phyloP scores from a whole-genome alignment of 1,140 invertebrate species.

The Drosophila virilis region DNA sequence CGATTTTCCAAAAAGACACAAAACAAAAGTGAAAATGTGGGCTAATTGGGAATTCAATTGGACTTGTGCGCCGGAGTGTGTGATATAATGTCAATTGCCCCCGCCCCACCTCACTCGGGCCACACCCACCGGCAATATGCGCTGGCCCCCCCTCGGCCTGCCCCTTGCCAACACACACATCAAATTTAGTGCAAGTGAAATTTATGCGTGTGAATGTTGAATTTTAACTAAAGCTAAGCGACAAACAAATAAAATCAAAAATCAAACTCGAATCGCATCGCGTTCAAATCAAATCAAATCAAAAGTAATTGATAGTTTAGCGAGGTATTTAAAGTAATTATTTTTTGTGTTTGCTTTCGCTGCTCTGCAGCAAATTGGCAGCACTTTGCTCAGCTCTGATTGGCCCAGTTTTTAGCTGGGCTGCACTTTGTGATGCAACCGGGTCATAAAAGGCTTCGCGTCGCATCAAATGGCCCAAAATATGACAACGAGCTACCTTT shows the following conservation, averaged over 20 bases:
- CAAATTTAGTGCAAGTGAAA: conserved; percentile 77
- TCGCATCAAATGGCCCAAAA: conserved; percentile 9
- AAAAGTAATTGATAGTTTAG: conserved; percentile 43
- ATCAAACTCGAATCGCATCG: conserved; percentile 49
- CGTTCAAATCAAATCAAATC: conserved; percentile 12
- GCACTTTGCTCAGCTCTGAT: conserved; percentile 1
- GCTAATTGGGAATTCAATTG: conserved; percentile 68
- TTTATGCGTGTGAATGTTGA: conserved; percentile 76
- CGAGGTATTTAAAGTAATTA: conserved; percentile 28
- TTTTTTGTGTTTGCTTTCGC: conserved; percentile 24
- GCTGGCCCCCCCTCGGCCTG: conserved; percentile 9
- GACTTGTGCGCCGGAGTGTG: conserved; percentile 45
- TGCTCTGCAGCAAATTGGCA: conserved; percentile 27
- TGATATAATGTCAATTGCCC: conserved; percentile 59
- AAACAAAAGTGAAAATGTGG: conserved; percentile 63
- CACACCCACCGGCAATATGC: conserved; percentile 1
- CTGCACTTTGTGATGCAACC: conserved; percentile 43
- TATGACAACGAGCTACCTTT: conserved; percentile 9
- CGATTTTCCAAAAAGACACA: conserved; percentile 25
- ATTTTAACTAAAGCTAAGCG: conserved; percentile 61
- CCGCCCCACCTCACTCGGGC: neutral
- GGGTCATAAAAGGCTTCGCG: conserved; percentile 29
- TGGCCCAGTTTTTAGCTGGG: conserved; percentile 39
- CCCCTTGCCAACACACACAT: neutral
- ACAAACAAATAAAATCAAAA: conserved; percentile 51